These are phyloP conservation scores for Hermatobates lingyangjiaoensis DNA, from an alignment of 1,140 invertebrate genomes.

Conservation along the genomic window DNA sequence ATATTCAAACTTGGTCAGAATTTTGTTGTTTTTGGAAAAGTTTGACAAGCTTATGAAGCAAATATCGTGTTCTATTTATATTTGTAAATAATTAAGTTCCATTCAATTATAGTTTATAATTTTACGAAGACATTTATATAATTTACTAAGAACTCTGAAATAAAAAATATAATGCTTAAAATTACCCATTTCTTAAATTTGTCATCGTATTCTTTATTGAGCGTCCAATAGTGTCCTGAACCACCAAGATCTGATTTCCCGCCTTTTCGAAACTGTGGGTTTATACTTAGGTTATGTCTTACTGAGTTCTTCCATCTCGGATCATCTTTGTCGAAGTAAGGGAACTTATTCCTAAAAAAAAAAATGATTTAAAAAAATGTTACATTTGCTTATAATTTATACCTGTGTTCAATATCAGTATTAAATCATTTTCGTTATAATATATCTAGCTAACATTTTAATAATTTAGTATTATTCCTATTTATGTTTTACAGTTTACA, in stretches of 20 bases:
- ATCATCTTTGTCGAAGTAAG: slow-evolving; percentile 68
- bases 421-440: too few species aligned
- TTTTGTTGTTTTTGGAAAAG: neutral
- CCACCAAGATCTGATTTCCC: slow-evolving; percentile 63
- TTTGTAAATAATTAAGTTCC: neutral
- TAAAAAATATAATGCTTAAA: slow-evolving; percentile 5
- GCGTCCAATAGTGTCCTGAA: slow-evolving; percentile 60
- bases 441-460: too few species aligned
- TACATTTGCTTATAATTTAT: neutral
- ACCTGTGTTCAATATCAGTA: too few species aligned
- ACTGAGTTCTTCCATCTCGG: slow-evolving; percentile 83
- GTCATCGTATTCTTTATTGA: slow-evolving; percentile 39
- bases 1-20: too few species aligned
- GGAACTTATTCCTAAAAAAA: slow-evolving; percentile 57
- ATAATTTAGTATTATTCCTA: too few species aligned
- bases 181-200: slow-evolving; percentile 25
- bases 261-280: slow-evolving; percentile 73
- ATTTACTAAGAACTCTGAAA: neutral
- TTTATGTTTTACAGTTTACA: too few species aligned
- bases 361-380: slow-evolving; percentile 5
- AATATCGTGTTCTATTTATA: neutral
- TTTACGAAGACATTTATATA: neutral
- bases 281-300: slow-evolving; percentile 69
- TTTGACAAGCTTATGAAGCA: neutral
- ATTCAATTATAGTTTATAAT: neutral